Conservation (phyloP, 2,797 vertebrate species). For the Kryptolebias ocellatus region DNA sequence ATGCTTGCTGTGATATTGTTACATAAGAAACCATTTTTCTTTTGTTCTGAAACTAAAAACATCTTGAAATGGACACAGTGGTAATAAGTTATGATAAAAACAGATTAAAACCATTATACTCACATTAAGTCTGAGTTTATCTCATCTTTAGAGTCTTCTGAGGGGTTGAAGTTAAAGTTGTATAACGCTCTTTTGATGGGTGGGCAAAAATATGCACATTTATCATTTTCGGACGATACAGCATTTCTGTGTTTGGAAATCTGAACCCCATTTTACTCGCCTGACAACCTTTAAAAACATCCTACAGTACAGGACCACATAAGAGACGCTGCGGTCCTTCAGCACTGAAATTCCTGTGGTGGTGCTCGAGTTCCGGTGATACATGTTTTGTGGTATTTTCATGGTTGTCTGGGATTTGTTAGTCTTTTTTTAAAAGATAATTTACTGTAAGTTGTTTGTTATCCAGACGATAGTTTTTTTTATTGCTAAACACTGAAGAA, state of each 20-base stretch:
- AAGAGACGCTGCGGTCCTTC: conserved; percentile 35
- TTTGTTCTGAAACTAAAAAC: background rate
- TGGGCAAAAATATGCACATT: conserved; percentile 37
- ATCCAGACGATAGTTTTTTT: conserved; percentile 5
- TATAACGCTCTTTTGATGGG: conserved; percentile 27
- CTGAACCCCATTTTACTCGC: conserved; percentile 45
- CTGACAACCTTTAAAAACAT: conserved; percentile 43
- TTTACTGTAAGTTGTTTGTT: conserved; percentile 30
- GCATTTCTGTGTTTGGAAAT: conserved; percentile 36
- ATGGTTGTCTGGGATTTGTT: conserved; percentile 46
- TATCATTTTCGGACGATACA: conserved; percentile 34
- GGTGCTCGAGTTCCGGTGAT: conserved; percentile 52
- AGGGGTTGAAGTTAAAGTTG: conserved; percentile 16
- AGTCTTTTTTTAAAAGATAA: conserved; percentile 29
- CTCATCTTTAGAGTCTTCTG: background rate
- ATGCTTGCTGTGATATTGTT: background rate
- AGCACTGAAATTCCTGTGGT: conserved; percentile 64
- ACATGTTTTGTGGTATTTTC: conserved; percentile 57
- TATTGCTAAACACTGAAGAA: background rate
- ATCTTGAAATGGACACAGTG: background rate
- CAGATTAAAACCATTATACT: background rate
- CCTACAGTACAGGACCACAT: conserved; percentile 49
- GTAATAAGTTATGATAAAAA: background rate
- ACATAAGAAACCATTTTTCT: background rate
- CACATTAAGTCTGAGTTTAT: background rate